These are phyloP conservation scores for Drosophila leontia DNA, from an alignment of 1,140 invertebrate genomes.

Conservation along the genomic window DNA sequence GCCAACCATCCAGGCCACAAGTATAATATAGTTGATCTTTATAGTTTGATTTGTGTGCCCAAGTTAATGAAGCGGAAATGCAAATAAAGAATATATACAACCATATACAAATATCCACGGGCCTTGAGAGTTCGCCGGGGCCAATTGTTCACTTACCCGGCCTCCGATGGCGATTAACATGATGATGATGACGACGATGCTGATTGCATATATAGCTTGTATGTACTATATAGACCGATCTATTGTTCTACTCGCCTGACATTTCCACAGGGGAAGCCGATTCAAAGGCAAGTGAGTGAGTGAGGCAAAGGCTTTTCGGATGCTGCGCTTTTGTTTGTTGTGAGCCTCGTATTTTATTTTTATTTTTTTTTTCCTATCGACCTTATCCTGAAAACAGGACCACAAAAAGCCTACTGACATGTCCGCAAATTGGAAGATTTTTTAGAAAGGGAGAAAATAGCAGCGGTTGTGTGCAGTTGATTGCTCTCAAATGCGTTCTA, in stretches of 20 bases:
- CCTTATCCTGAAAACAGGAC: slow-evolving; percentile 40
- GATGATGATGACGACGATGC: slow-evolving; percentile 21
- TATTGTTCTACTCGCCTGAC: slow-evolving; percentile 61
- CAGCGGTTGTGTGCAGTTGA: slow-evolving; percentile 37
- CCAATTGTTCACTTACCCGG: slow-evolving; percentile 75
- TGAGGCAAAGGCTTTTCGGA: slow-evolving; percentile 31
- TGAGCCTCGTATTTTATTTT: slow-evolving; percentile 27
- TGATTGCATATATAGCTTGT: slow-evolving; percentile 21
- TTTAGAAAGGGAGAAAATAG: not conserved
- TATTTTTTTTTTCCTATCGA: slow-evolving; percentile 2
- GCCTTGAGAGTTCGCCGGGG: slow-evolving; percentile 32
- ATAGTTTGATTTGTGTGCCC: slow-evolving; percentile 36
- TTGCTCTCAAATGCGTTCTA: slow-evolving; percentile 28
- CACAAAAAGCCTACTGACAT: slow-evolving; percentile 37
- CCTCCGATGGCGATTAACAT: slow-evolving; percentile 24
- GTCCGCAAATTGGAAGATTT: slow-evolving; percentile 5
- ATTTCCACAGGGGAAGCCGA: slow-evolving; percentile 52
- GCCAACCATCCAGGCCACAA: slow-evolving; percentile 9
- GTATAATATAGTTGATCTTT: slow-evolving; percentile 27
- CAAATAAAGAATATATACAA: slow-evolving; percentile 56
- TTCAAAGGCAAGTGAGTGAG: slow-evolving; percentile 46
- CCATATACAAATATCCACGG: slow-evolving; percentile 19
- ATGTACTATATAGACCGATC: slow-evolving; percentile 24
- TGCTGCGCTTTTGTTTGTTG: slow-evolving; percentile 78
- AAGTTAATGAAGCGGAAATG: slow-evolving; percentile 75